phyloP scores from a whole-genome alignment of 2,888 invertebrate species.

The Campopleginae sp. region DNA sequence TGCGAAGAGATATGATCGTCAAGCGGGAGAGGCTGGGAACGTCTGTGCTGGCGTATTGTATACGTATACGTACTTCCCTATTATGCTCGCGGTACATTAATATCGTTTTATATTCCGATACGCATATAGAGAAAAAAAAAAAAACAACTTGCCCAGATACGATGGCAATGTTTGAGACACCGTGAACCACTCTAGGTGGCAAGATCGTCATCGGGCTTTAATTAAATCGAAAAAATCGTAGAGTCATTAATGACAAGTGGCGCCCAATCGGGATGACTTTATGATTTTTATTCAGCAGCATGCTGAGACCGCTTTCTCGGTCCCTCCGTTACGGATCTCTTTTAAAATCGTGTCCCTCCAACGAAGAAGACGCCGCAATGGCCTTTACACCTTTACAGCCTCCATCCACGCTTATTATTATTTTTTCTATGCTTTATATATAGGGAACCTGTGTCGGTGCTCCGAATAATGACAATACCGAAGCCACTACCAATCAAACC shows the following conservation, averaged over 20 bases:
- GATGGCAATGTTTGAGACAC: conserved; percentile 13
- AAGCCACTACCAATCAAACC: conserved; percentile 62
- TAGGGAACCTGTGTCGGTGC: conserved; percentile 27
- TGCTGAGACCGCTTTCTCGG: conserved; percentile 71
- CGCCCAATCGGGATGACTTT: conserved; percentile 83
- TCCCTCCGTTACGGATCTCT: conserved; percentile 36
- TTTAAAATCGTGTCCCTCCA: conserved; percentile 46
- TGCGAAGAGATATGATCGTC: conserved; percentile 50
- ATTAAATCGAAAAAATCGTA: conserved; percentile 82
- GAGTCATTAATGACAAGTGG: conserved; percentile 84
- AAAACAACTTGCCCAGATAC: neutral
- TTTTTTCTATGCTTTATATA: conserved; percentile 1
- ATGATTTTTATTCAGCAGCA: conserved; percentile 80
- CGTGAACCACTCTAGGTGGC: conserved; percentile 73
- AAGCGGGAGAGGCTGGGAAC: conserved; percentile 30
- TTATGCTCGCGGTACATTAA: conserved; percentile 5
- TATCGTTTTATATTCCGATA: conserved; percentile 21
- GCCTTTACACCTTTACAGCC: conserved; percentile 13
- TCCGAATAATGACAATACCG: conserved; percentile 70
- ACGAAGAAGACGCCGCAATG: conserved; percentile 57
- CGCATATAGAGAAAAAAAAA: conserved; percentile 2
- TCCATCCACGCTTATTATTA: neutral
- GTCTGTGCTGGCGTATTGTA: conserved; percentile 27
- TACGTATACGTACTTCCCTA: neutral
- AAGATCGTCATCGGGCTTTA: conserved; percentile 82